phyloP scores from a whole-genome alignment of 2,113 vertebrate species.

The Anthoscopus minutus region DNA sequence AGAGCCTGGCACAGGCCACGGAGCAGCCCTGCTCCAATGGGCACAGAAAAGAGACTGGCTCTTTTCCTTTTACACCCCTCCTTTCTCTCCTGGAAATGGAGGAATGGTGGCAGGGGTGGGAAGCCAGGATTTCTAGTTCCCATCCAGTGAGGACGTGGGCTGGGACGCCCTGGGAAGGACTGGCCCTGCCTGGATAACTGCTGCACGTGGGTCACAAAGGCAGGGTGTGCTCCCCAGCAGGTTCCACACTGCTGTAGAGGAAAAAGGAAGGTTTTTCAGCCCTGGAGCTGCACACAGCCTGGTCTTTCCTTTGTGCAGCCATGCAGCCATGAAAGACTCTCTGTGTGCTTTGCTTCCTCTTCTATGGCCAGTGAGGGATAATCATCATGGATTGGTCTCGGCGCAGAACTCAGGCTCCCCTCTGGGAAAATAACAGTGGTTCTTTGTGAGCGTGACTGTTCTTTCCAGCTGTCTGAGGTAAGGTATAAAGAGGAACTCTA shows the following conservation, averaged over 20 bases:
- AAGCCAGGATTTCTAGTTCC: not conserved
- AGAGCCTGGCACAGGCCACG: not conserved
- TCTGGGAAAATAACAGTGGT: not conserved
- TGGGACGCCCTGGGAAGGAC: not conserved
- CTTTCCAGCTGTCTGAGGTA: not conserved
- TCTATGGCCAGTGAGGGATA: not conserved
- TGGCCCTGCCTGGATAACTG: not conserved
- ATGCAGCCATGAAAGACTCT: not conserved
- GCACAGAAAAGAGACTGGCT: not conserved
- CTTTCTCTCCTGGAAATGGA: not conserved
- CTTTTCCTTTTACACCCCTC: rapidly evolving
- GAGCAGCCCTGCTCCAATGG: not conserved
- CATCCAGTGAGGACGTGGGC: not conserved
- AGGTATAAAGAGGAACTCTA: not conserved
- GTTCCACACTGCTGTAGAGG: not conserved
- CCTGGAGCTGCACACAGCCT: not conserved
- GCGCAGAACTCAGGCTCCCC: not conserved
- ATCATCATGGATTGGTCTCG: not conserved
- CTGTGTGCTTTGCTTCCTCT: not conserved
- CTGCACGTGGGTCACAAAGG: not conserved
- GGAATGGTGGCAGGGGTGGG: not conserved
- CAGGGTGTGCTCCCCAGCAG: not conserved
- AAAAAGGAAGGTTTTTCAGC: not conserved
- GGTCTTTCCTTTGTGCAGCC: not conserved
- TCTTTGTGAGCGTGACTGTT: not conserved